These are phyloP conservation scores for Xyrauchen texanus DNA, from an alignment of 2,113 vertebrate species.

Conservation along the genomic window DNA sequence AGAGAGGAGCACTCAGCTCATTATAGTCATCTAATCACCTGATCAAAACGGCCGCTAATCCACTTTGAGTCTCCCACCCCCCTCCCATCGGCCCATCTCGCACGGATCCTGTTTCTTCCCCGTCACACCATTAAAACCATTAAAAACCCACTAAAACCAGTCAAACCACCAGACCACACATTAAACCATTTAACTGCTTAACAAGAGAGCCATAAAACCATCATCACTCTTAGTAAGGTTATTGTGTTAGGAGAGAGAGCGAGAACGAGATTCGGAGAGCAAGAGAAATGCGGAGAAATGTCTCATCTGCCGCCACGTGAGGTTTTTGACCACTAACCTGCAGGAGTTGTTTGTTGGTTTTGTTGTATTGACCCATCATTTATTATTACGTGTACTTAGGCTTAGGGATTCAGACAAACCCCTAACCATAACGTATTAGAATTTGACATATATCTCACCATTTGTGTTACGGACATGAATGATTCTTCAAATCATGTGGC, in stretches of 20 bases:
- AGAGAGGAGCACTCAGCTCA: slow-evolving; percentile 57
- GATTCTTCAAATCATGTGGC: too few relatives aligned
- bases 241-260: slow-evolving; percentile 49
- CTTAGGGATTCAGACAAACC: too few relatives aligned
- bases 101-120: slow-evolving; percentile 56
- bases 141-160: slow-evolving; percentile 61
- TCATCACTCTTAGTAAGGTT: slow-evolving; percentile 48
- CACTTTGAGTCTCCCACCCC: slow-evolving; percentile 47
- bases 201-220: slow-evolving; percentile 59
- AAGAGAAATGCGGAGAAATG: slow-evolving; percentile 28
- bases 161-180: slow-evolving; percentile 55
- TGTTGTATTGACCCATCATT: not conserved
- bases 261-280: not conserved
- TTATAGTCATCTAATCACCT: slow-evolving; percentile 55
- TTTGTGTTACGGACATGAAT: too few relatives aligned
- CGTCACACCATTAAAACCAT: slow-evolving; percentile 55
- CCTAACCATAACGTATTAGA: too few relatives aligned
- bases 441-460: too few relatives aligned
- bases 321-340: slow-evolving; percentile 21
- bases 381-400: not conserved
- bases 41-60: slow-evolving; percentile 59
- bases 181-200: slow-evolving; percentile 56
- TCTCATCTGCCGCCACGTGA: slow-evolving; percentile 12
- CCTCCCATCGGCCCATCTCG: slow-evolving; percentile 37
- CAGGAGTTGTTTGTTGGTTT: slow-evolving; percentile 20